Conservation (phyloP, 2,797 vertebrate species). For the Mormyrops boulengeri region DNA sequence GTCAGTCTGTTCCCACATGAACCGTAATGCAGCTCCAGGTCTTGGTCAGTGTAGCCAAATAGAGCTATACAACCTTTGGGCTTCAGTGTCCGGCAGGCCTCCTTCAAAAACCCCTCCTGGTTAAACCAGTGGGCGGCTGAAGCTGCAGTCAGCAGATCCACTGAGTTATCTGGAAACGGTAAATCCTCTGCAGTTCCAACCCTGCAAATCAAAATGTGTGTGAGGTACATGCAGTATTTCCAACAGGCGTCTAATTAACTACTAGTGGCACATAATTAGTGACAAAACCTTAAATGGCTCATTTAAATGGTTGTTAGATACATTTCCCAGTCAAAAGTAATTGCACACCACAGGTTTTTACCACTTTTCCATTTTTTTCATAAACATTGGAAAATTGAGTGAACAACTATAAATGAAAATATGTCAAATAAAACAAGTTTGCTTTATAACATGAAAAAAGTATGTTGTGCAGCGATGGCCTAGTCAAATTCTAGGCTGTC, state of each 20-base stretch:
- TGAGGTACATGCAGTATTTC: neutral
- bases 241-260: neutral
- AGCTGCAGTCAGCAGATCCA: conserved; percentile 57
- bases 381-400: neutral
- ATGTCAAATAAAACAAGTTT: neutral
- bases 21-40: conserved; percentile 35
- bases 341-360: neutral
- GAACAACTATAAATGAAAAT: neutral
- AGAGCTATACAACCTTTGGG: conserved; percentile 58
- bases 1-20: conserved; percentile 51
- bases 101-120: conserved; percentile 45
- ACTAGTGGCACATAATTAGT: neutral
- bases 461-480: neutral
- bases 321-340: neutral
- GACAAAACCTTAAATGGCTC: neutral
- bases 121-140: conserved; percentile 66
- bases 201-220: conserved; percentile 36
- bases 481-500: neutral
- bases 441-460: neutral
- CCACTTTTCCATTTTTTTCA: neutral
- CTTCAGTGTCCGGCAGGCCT: conserved; percentile 56
- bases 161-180: conserved; percentile 52
- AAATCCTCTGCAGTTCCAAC: conserved; percentile 55
- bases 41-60: conserved; percentile 37
- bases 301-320: neutral